Evolutionary conservation across 2,888 invertebrate genomes (phyloP), one percentile per base, ranked within the genome.

Genomic region (Choreutis nemorana): DNA sequence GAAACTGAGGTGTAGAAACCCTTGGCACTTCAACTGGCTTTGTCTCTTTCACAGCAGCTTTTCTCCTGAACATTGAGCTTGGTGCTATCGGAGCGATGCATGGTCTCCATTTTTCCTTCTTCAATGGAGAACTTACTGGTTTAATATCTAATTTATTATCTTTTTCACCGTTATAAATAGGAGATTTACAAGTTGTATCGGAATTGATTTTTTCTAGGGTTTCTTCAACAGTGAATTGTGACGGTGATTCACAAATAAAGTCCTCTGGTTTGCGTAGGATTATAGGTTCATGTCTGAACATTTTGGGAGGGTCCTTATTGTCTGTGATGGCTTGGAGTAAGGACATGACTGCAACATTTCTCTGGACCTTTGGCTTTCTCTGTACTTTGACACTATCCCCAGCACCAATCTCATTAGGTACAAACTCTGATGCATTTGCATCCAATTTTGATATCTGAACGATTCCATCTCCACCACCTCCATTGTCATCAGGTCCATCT

Each of bases 341-440:
- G 1, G 65, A 62, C 11, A 45, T 40, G 0, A 64, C n/a, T 2
- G 66, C 67, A 1, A 53, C 52, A 40, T 66, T 66, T 14, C 49
- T 42, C 7, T 42, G 38, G 21, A 42, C 45, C 23, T 44, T 51
- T 31, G 42, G 40, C 13, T 32, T 34, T 27, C 18, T 32, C 8
- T 29, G 34, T 26, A 28, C 23, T 22, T 23, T n/a, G 18, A 29
- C n/a, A 6, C 22, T 24, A 32, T 23, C 14, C 2, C 6, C 22
- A 18, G 18, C 18, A 18, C 8, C 5, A 18, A 6, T 5, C 5
- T 18, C 8, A 6, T 8, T 18, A 6, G 18, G 8, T 6, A 18
- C 5, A 8, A 18, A 18, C 8, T 18, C 23, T 34, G 14, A 24
- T 33, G 2, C 29, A 35, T 29, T 31, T 30, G 36, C 24, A 4